These are phyloP conservation scores for Suricata suricatta DNA, from an alignment of 2,113 vertebrate genomes.

Conservation along the genomic window DNA sequence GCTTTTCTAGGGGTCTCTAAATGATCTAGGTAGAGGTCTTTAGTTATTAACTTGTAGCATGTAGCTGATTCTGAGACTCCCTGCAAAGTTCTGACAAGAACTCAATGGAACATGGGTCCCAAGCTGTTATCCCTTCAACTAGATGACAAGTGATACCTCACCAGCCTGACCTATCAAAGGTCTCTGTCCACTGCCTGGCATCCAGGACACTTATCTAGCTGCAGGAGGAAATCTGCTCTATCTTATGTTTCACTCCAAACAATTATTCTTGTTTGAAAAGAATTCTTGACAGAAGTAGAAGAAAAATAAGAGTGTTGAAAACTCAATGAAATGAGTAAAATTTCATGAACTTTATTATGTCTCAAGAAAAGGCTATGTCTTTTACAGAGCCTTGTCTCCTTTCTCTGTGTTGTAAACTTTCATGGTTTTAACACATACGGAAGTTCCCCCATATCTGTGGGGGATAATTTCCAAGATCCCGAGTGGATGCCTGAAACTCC, in stretches of 20 bases:
- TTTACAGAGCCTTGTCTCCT: neutral
- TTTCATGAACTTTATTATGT: neutral
- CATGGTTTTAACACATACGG: neutral
- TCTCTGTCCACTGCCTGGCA: neutral
- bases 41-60: constrained; percentile 20
- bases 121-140: neutral
- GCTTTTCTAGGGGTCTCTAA: constrained; percentile 6
- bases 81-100: constrained; percentile 30
- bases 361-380: neutral
- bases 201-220: neutral
- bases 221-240: neutral
- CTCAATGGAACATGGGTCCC: neutral
- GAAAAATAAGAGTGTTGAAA: neutral
- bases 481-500: neutral
- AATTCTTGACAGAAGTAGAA: neutral
- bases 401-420: neutral
- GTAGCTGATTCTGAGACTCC: constrained; percentile 25
- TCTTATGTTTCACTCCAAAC: neutral
- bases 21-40: constrained; percentile 35
- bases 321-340: neutral
- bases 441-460: neutral
- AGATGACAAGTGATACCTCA: neutral
- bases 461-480: neutral
- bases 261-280: neutral
- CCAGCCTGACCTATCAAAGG: neutral